phyloP scores from a whole-genome alignment of 2,888 invertebrate species.

The Corbicula japonica region DNA sequence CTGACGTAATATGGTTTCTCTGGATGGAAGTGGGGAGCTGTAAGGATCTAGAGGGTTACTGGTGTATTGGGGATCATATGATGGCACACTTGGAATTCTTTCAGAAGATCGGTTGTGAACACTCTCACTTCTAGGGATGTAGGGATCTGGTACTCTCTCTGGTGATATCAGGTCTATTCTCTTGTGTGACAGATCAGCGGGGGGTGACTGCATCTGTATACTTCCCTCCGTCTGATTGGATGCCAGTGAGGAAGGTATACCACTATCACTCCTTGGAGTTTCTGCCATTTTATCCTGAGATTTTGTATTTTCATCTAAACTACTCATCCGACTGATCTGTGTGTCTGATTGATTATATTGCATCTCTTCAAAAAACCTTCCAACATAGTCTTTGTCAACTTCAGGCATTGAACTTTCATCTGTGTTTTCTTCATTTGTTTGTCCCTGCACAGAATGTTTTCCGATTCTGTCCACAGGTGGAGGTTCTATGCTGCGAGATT shows the following conservation, averaged over 20 bases:
- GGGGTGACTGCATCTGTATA: constrained; percentile 71
- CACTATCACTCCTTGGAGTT: constrained; percentile 54
- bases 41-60: constrained; percentile 62
- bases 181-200: constrained; percentile 75
- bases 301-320: constrained; percentile 56
- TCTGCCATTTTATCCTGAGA: constrained; percentile 60
- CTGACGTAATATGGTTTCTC: constrained; percentile 65
- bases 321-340: constrained; percentile 62
- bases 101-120: constrained; percentile 63
- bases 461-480: constrained; percentile 15
- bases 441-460: constrained; percentile 19
- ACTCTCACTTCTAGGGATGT: constrained; percentile 65
- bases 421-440: constrained; percentile 66
- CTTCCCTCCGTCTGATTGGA: constrained; percentile 66
- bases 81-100: constrained; percentile 66
- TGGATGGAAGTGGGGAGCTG: constrained; percentile 52
- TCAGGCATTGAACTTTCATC: constrained; percentile 75
- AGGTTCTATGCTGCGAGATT: constrained; percentile 57
- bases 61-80: constrained; percentile 55
- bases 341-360: constrained; percentile 69
- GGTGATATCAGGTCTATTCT: constrained; percentile 77
- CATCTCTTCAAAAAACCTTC: constrained; percentile 80
- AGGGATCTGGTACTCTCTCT: constrained; percentile 71
- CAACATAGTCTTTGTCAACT: constrained; percentile 81
- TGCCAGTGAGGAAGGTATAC: constrained; percentile 56